Percentiles rank a stretch among this genome's conserved stretches.
phyloP scores from a whole-genome alignment of 2,797 vertebrate species.

The Hemitrygon akajei region DNA sequence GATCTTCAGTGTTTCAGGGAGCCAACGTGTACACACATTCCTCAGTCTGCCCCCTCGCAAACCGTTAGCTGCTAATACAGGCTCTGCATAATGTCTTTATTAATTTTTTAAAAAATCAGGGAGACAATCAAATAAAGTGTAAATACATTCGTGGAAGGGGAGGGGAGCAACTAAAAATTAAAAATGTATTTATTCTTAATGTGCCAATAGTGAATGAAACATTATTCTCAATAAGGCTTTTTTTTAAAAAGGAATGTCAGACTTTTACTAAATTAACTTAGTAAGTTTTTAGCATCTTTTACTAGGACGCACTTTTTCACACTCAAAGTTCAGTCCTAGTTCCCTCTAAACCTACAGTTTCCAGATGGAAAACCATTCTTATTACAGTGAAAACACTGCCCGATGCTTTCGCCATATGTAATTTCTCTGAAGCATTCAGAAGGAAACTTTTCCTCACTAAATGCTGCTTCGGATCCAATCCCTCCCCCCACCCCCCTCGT shows the following conservation, averaged over 20 bases:
- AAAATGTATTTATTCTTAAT: neutral
- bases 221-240: neutral
- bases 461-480: neutral
- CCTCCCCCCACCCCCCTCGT: neutral
- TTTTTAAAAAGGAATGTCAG: neutral
- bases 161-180: neutral
- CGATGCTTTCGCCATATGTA: neutral
- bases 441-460: neutral
- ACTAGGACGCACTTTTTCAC: neutral
- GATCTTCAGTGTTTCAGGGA: constrained; percentile 12
- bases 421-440: neutral
- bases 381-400: no score
- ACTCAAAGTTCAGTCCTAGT: neutral
- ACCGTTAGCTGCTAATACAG: constrained; percentile 26
- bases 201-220: neutral
- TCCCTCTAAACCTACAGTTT: neutral
- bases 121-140: neutral
- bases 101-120: neutral
- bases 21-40: constrained; percentile 34
- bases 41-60: constrained; percentile 27
- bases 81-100: neutral
- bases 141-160: no score
- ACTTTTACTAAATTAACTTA: no score
- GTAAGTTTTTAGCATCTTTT: no score
- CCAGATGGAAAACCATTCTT: neutral